phyloP scores from a whole-genome alignment of 2,113 vertebrate genomes.

The Oxyura jamaicensis region DNA sequence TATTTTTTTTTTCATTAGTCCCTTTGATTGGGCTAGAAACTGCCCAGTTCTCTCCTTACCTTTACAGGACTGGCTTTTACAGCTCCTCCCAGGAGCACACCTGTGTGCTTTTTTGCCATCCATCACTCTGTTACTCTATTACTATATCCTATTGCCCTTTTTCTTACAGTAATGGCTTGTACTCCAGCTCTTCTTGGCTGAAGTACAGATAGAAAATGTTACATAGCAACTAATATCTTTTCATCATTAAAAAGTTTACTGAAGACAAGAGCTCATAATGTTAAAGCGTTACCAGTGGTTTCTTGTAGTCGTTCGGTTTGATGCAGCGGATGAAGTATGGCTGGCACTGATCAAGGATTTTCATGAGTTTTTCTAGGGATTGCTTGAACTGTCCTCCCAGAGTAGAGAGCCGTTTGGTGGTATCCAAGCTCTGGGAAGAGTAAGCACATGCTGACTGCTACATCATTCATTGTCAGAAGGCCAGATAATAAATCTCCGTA shows the following conservation, averaged over 20 bases:
- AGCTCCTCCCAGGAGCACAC: not conserved
- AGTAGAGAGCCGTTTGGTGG: conserved; percentile 82
- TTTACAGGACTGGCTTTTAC: not conserved
- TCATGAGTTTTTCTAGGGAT: conserved; percentile 96
- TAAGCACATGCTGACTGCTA: not conserved
- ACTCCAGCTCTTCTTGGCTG: not conserved
- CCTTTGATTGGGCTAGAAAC: not conserved
- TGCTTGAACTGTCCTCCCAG: conserved; percentile 91
- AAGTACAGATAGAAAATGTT: not conserved
- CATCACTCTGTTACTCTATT: not conserved
- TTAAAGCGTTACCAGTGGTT: conserved; percentile 85
- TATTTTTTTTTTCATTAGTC: not conserved
- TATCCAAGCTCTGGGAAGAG: conserved; percentile 76
- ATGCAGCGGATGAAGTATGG: conserved; percentile 97
- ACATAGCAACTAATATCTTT: not conserved
- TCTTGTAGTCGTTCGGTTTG: conserved; percentile 96
- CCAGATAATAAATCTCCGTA: not conserved
- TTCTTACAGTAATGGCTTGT: not conserved
- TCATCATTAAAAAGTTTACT: not conserved
- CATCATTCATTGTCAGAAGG: not conserved
- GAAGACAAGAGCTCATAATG: not conserved
- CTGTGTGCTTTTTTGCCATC: not conserved
- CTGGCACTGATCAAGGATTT: conserved; percentile 88
- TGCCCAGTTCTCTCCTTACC: not conserved
- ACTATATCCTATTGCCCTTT: not conserved